phyloP scores from a whole-genome alignment of 2,888 invertebrate species.

The Habroteleia sp. region DNA sequence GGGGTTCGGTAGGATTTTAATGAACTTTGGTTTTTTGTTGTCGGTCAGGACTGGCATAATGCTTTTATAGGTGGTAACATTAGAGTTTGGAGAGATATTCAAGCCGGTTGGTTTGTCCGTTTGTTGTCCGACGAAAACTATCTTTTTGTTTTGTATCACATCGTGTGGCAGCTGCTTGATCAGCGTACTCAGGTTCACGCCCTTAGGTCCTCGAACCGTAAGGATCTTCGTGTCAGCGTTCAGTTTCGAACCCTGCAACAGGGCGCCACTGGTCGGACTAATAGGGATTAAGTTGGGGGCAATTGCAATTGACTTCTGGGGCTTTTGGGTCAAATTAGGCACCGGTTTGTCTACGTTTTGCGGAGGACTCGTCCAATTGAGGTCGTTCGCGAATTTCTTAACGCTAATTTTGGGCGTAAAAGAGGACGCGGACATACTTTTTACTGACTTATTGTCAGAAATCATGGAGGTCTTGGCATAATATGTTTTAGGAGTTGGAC shows the following conservation, averaged over 20 bases:
- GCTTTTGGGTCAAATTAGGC: conserved; percentile 12
- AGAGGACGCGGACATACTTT: neutral
- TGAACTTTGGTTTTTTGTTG: conserved; percentile 29
- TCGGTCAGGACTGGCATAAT: conserved; percentile 44
- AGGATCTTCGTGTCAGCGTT: conserved; percentile 67
- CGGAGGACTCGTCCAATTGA: conserved; percentile 27
- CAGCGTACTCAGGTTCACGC: conserved; percentile 68
- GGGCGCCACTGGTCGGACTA: conserved; percentile 17
- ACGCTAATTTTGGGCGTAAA: conserved; percentile 65
- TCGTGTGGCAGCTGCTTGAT: conserved; percentile 71
- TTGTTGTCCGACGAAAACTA: conserved; percentile 70
- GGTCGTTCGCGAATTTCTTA: conserved; percentile 67
- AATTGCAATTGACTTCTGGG: neutral
- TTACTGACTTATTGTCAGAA: neutral
- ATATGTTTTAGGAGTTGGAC: conserved; percentile 63
- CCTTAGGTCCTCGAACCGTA: conserved; percentile 69
- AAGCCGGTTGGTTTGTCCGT: conserved; percentile 38
- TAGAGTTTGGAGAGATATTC: neutral
- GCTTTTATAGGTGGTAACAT: conserved; percentile 37
- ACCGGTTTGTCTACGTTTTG: neutral
- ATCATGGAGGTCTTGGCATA: neutral
- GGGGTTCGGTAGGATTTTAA: conserved; percentile 39
- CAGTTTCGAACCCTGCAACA: conserved; percentile 30
- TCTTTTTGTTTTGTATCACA: conserved; percentile 68
- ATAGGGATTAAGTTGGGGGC: conserved; percentile 24